Percentiles rank a stretch among this genome's conserved stretches.
phyloP scores from a whole-genome alignment of 2,797 vertebrate species.

The Malurus splendens region DNA sequence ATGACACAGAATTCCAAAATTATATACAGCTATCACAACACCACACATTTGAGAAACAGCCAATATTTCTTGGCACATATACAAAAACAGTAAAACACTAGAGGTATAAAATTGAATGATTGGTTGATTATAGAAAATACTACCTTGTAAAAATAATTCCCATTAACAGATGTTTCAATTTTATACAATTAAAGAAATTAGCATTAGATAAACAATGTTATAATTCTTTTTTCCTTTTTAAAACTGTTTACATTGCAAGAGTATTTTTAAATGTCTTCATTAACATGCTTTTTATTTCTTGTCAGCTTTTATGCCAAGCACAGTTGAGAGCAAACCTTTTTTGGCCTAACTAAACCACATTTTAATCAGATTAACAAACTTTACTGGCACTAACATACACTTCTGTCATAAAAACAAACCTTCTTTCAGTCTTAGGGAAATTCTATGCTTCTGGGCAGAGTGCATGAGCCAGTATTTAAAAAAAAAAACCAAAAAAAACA shows the following conservation, averaged over 20 bases:
- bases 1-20: background rate
- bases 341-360: background rate
- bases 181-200: background rate
- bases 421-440: background rate
- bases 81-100: background rate
- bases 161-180: background rate
- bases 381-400: background rate
- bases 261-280: background rate
- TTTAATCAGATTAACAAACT: slow-evolving; percentile 16
- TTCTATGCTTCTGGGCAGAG: background rate
- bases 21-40: background rate
- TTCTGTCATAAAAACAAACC: background rate
- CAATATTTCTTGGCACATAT: background rate
- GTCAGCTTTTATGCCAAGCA: background rate
- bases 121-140: background rate
- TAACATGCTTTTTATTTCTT: background rate
- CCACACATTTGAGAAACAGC: background rate
- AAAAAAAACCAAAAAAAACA: background rate
- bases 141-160: background rate
- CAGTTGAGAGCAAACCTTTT: background rate
- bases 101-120: background rate
- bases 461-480: background rate
- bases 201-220: background rate
- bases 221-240: background rate
- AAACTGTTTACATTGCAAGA: background rate